A percentile compares a stretch with the other conserved stretches of the same genome.
Conservation (phyloP, 2,797 vertebrate genomes). For the Emys orbicularis region DNA sequence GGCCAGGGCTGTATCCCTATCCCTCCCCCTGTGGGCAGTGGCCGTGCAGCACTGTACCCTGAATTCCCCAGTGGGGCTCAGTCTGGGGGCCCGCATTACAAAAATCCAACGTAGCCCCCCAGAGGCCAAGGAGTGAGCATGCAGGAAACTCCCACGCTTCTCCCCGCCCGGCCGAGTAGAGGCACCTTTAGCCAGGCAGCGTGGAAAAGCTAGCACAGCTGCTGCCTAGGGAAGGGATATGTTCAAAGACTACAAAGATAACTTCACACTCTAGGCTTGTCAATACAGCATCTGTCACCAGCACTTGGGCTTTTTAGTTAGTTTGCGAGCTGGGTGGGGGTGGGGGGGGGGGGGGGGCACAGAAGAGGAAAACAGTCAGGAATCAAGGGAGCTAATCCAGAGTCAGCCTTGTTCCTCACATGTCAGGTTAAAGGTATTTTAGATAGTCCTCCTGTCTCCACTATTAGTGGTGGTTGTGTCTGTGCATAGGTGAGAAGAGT, state of each 20-base stretch:
- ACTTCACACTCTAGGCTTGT: not conserved
- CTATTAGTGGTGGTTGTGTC: conserved; percentile 11
- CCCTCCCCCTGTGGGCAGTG: too few species aligned
- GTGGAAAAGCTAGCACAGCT: not conserved
- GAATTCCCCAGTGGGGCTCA: not conserved
- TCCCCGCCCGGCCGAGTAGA: not conserved
- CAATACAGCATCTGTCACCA: not conserved
- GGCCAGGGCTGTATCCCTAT: not conserved
- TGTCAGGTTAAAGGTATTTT: not conserved
- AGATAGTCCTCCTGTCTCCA: not conserved
- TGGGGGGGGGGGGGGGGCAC: too few species aligned
- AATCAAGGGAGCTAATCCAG: not conserved
- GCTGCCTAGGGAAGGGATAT: not conserved
- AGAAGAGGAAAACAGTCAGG: conserved; percentile 18
- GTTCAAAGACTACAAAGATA: not conserved
- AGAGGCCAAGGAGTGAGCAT: not conserved
- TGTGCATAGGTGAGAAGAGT: not conserved
- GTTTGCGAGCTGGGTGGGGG: not conserved
- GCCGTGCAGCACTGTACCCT: accelerated
- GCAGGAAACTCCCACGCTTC: not conserved
- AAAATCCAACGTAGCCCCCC: not conserved
- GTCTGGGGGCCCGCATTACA: not conserved
- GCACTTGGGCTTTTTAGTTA: not conserved
- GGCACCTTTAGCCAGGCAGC: not conserved
- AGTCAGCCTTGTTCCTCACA: not conserved